A percentile compares a stretch with the other conserved stretches of the same genome.
phyloP scores from a whole-genome alignment of 2,797 vertebrate species.

The Buceros bicornis region DNA sequence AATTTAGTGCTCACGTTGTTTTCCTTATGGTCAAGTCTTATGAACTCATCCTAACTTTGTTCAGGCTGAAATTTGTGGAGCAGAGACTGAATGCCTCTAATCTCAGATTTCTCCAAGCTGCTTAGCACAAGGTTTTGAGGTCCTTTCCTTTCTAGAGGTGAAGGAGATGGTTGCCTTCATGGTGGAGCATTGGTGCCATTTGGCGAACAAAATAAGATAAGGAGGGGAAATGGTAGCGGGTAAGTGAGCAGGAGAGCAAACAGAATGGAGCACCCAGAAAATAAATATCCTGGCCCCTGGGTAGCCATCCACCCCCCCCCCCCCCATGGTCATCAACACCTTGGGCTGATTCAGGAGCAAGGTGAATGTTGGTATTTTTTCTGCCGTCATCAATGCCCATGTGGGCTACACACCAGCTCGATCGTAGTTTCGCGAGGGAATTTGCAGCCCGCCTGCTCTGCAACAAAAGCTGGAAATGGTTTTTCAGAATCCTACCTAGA shows the following conservation, averaged over 20 bases:
- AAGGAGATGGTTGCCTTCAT: background rate
- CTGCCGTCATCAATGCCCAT: background rate
- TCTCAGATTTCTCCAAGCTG: constrained; percentile 3
- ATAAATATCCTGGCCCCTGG: background rate
- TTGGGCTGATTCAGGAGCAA: background rate
- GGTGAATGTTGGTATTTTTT: background rate
- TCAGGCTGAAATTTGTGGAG: constrained; percentile 22
- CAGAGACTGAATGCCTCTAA: background rate
- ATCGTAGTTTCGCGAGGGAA: background rate
- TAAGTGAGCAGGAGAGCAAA: background rate
- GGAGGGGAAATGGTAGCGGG: background rate
- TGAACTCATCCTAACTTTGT: background rate
- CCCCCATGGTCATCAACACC: rapidly evolving
- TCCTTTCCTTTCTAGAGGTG: background rate
- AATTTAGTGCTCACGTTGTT: background rate
- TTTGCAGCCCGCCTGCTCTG: background rate
- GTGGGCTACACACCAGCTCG: background rate
- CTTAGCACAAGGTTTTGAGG: background rate
- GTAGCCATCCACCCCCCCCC: background rate
- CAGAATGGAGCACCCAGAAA: background rate
- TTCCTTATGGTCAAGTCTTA: background rate
- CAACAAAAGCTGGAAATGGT: constrained; percentile 60
- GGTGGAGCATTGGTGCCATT: background rate
- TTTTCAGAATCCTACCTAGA: constrained; percentile 64
- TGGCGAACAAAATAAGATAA: rapidly evolving